Evolutionary conservation across 2,888 invertebrate genomes (phyloP).

Genomic region (Metacarcinus magister): DNA sequence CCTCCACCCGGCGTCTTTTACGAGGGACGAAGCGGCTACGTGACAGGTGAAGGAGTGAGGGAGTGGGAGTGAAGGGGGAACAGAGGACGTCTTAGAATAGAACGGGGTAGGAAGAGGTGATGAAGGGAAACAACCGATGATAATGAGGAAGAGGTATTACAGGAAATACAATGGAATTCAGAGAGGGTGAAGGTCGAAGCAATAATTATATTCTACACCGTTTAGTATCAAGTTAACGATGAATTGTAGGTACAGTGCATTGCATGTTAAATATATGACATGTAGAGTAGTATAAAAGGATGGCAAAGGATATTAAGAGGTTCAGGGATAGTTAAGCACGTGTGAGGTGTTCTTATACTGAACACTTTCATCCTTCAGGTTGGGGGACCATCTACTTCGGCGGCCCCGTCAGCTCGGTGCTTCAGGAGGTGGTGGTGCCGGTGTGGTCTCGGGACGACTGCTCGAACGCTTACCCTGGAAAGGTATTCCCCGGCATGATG

Average conservation of each 20-base stretch:
- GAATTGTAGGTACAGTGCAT: not conserved
- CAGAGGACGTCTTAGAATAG: no score
- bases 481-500: constrained; percentile 86
- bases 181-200: not conserved
- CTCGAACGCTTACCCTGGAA: constrained; percentile 76
- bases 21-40: constrained; percentile 75
- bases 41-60: constrained; percentile 79
- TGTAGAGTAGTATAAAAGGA: not conserved
- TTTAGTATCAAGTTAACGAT: not conserved
- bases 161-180: not conserved
- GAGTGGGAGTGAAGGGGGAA: not conserved
- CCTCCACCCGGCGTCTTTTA: constrained; percentile 88
- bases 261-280: not conserved
- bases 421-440: constrained; percentile 92
- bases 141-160: not conserved
- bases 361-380: constrained; percentile 85
- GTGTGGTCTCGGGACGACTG: constrained; percentile 88
- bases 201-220: not conserved
- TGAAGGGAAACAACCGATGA: not conserved
- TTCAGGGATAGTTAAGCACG: not conserved
- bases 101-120: not conserved
- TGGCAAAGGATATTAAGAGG: not conserved
- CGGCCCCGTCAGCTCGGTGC: constrained; percentile 88
- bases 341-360: no score
- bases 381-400: constrained; percentile 91